Evolutionary conservation across 92 coral and sea anemone species (phyloP).

Genomic region (Porites cylindrica): DNA sequence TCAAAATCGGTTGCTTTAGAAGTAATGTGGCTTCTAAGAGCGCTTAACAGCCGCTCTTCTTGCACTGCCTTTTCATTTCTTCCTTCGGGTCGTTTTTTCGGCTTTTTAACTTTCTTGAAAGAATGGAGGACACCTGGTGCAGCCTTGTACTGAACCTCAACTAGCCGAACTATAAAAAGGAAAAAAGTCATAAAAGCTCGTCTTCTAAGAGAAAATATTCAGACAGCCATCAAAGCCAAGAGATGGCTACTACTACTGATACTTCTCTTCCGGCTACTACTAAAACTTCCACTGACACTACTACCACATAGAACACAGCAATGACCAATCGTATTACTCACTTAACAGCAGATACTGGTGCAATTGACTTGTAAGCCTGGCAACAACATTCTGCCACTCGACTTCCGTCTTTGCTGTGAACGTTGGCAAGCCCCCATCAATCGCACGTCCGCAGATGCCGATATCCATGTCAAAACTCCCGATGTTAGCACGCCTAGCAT

Average conservation of each 20-base stretch:
- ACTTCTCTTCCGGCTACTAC: conserved; percentile 32
- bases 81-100: conserved; percentile 27
- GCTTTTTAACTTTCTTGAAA: conserved; percentile 34
- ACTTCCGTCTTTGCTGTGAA: conserved; percentile 44
- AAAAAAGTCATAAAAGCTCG: too few relatives aligned
- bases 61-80: conserved; percentile 32
- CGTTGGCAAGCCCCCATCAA: conserved; percentile 31
- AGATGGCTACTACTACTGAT: not conserved
- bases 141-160: conserved; percentile 45
- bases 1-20: conserved; percentile 30
- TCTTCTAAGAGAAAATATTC: conserved; percentile 11
- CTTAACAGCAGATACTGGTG: conserved; percentile 47
- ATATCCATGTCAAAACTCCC: conserved; percentile 27
- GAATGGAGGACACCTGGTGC: conserved; percentile 34
- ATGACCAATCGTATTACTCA: conserved; percentile 14
- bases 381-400: conserved; percentile 41
- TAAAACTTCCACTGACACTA: conserved; percentile 12
- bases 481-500: conserved; percentile 44
- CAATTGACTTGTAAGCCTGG: conserved; percentile 32
- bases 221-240: conserved; percentile 12
- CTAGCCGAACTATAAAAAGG: conserved; percentile 29
- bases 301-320: conserved; percentile 4
- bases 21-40: conserved; percentile 44
- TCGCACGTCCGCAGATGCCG: conserved; percentile 33
- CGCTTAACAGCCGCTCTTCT: conserved; percentile 35